Percentiles rank a stretch among this genome's conserved stretches.
These are phyloP conservation scores for Aegotheles bennettii DNA, from an alignment of 2,113 vertebrate species.

Conservation along the genomic window DNA sequence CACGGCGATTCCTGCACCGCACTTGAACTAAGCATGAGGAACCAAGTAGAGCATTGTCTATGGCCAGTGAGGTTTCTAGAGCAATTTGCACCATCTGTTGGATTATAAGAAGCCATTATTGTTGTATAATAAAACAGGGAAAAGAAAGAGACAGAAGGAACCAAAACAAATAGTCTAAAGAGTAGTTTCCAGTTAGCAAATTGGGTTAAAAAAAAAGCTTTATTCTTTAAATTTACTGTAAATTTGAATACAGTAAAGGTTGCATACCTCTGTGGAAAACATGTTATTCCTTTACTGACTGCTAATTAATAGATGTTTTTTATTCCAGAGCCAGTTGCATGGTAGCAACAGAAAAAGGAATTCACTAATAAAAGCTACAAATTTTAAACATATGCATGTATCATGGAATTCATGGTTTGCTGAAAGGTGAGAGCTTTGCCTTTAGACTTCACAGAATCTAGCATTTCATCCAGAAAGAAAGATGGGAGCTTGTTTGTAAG, in stretches of 20 bases:
- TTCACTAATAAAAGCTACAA: neutral
- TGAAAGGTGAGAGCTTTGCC: neutral
- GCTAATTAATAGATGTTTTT: neutral
- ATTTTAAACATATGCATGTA: neutral
- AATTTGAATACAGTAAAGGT: neutral
- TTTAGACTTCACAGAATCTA: neutral
- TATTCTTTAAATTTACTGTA: neutral
- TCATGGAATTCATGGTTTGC: neutral
- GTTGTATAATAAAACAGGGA: neutral
- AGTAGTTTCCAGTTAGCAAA: neutral
- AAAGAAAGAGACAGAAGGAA: neutral
- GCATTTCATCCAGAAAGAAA: neutral
- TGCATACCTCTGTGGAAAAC: neutral
- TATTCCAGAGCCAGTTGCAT: neutral
- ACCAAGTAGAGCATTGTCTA: slow-evolving; percentile 66
- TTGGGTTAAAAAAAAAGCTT: neutral
- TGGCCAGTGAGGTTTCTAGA: slow-evolving; percentile 48
- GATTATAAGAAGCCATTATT: neutral
- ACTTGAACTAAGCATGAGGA: slow-evolving; percentile 75
- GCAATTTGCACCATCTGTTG: slow-evolving; percentile 69
- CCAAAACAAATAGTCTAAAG: neutral
- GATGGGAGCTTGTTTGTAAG: neutral
- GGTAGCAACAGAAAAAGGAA: neutral
- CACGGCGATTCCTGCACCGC: slow-evolving; percentile 63
- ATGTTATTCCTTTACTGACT: neutral